Evolutionary conservation across 1,140 invertebrate species (phyloP), one percentile per base, ranked within the genome.

Genomic region (Spodoptera frugiperda): DNA sequence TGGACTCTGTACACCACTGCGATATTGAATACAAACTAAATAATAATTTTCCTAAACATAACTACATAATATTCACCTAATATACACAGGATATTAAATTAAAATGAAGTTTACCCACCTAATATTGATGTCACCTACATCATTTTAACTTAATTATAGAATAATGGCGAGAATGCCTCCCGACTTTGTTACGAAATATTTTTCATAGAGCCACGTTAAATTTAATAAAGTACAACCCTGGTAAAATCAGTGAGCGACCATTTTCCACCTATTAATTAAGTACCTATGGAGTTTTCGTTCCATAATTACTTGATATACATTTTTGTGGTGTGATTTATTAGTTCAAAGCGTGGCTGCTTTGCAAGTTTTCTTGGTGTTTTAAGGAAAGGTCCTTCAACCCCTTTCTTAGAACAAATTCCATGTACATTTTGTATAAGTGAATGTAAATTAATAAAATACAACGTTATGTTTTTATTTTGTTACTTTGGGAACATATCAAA

Each of bases 271-370:
- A 49, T 57, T 73, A 59, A 73, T 73, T 73, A 73, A 73, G 59
- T 73, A 59, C 54, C 70, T 59, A 73, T 73, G 21, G 54, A 49
- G 70, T 46, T 73, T 72, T 73, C 39, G 48, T 53, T 68, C 21
- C 48, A 33, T 68, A 53, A 53, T 68, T 53, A 57, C 70, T 39
- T 46, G 53, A 25, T 48, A 57, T 25, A 25, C 33, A 33, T 25
- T 51, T 59, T 72, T 72, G 70, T 39, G 33, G 33, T n/a, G 6
- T 30, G 54, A 73, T 73, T 73, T 73, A 73, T 73, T 73, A 59
- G 33, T 21, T 68, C 9, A 5, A 8, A 17, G 54, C 19, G 54
- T 19, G 17, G 51, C 9, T 70, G 14, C 0, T 15, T 25, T 14
- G 17, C 11, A 21, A 65, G 2, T 68, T 49, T 67, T 33, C 65